Conservation (phyloP, 1,140 invertebrate genomes). For the Pogonomyrmex barbatus region DNA sequence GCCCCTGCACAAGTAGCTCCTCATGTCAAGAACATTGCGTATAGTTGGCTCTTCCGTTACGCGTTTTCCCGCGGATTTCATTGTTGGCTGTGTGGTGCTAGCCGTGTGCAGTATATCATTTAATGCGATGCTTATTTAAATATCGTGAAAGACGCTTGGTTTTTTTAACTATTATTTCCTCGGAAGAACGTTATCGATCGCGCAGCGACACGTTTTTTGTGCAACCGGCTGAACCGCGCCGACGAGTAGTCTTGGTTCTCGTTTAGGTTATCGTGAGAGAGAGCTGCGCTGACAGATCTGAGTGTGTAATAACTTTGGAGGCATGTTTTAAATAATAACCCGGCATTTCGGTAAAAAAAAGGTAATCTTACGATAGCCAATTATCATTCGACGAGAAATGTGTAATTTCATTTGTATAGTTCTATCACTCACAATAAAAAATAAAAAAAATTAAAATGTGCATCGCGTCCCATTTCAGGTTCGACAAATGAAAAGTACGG, state of each 20-base stretch:
- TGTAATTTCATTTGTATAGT: conserved; percentile 1
- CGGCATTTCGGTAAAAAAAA: background rate
- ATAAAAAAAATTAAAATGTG: background rate
- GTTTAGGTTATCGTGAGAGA: conserved; percentile 65
- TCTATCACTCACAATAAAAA: background rate
- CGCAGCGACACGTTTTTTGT: background rate
- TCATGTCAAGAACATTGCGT: background rate
- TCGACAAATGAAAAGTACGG: conserved; percentile 72
- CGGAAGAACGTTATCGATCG: background rate
- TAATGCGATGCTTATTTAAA: conserved; percentile 16
- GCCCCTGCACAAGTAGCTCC: background rate
- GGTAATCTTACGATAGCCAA: conserved; percentile 19
- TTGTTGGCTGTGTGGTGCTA: conserved; percentile 46
- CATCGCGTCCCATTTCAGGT: conserved; percentile 1
- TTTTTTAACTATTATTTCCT: background rate
- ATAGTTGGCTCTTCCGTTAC: conserved; percentile 20
- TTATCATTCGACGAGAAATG: conserved; percentile 35
- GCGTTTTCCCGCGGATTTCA: conserved; percentile 82
- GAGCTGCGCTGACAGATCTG: conserved; percentile 61
- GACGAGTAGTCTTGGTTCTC: background rate
- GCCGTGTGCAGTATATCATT: background rate
- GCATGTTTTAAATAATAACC: background rate
- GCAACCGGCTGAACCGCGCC: background rate
- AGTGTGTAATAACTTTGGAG: conserved; percentile 31
- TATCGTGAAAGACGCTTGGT: conserved; percentile 41